phyloP scores from a whole-genome alignment of 1,140 invertebrate genomes.

The Samia ricini region DNA sequence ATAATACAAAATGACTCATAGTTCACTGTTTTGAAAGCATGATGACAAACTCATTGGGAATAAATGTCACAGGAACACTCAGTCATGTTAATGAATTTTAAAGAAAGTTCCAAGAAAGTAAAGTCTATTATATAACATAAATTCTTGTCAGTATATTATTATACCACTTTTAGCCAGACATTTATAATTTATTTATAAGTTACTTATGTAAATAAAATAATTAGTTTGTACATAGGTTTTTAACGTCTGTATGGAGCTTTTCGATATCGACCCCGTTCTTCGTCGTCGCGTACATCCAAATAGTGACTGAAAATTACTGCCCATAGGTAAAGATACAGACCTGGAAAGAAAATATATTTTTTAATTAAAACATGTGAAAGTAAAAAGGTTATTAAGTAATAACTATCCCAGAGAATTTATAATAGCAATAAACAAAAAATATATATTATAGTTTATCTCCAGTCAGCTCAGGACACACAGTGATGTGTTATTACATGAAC shows the following conservation, averaged over 20 bases:
- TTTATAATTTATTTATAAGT: no score
- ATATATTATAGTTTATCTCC: neutral
- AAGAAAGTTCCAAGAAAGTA: no score
- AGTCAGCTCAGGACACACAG: no score
- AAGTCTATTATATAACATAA: no score
- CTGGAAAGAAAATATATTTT: constrained; percentile 70
- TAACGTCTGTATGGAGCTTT: constrained; percentile 83
- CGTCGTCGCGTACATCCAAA: constrained; percentile 83
- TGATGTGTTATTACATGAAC: no score
- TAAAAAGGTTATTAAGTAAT: neutral
- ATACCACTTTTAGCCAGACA: no score
- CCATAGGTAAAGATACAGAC: constrained; percentile 86
- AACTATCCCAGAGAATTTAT: constrained; percentile 4
- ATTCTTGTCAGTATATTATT: no score
- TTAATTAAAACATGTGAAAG: neutral
- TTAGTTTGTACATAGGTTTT: neutral
- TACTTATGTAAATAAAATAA: neutral
- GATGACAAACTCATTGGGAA: no score
- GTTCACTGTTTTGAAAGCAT: no score
- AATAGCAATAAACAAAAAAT: neutral
- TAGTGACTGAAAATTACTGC: constrained; percentile 89
- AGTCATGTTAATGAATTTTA: no score
- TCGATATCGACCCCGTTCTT: constrained; percentile 80
- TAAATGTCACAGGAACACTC: no score
- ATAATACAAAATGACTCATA: no score